Evolutionary conservation across 2,797 vertebrate genomes (phyloP).

Genomic region (Decapterus maruadsi): DNA sequence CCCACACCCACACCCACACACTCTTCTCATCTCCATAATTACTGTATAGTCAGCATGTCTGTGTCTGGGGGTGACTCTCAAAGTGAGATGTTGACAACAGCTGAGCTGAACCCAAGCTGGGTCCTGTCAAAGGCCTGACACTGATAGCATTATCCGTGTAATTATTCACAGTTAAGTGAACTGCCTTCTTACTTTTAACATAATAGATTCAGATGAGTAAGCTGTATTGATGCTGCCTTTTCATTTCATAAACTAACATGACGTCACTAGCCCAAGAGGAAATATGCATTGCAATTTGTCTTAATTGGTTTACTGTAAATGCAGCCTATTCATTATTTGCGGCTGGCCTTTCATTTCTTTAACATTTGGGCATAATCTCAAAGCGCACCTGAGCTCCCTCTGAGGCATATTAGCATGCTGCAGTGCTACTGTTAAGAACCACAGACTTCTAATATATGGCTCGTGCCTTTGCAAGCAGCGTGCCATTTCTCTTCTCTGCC

Average conservation of each 20-base stretch:
- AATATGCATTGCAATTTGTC: conserved; percentile 33
- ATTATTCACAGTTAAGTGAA: conserved; percentile 83
- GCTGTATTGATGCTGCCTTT: conserved; percentile 47
- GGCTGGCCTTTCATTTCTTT: conserved; percentile 38
- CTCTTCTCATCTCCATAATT: conserved; percentile 81
- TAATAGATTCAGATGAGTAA: conserved; percentile 69
- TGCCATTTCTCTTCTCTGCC: conserved; percentile 61
- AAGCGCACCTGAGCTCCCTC: conserved; percentile 57
- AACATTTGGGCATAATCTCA: conserved; percentile 45
- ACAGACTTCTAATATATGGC: conserved; percentile 58
- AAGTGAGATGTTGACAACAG: conserved; percentile 82
- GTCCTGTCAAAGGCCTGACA: conserved; percentile 80
- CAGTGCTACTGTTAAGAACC: conserved; percentile 43
- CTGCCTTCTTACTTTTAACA: conserved; percentile 76
- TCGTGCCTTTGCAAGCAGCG: conserved; percentile 41
- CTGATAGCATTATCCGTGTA: conserved; percentile 81
- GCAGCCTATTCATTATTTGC: conserved; percentile 45
- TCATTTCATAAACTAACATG: conserved; percentile 42
- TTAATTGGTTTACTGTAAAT: conserved; percentile 49
- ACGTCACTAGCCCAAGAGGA: conserved; percentile 43
- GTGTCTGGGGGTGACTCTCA: conserved; percentile 78
- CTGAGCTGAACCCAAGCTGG: conserved; percentile 75
- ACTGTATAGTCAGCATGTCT: conserved; percentile 80
- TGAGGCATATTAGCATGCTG: conserved; percentile 58
- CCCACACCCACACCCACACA: conserved; percentile 28